Evolutionary conservation across 2,797 vertebrate species (phyloP).

Genomic region (Erpetoichthys calabaricus): DNA sequence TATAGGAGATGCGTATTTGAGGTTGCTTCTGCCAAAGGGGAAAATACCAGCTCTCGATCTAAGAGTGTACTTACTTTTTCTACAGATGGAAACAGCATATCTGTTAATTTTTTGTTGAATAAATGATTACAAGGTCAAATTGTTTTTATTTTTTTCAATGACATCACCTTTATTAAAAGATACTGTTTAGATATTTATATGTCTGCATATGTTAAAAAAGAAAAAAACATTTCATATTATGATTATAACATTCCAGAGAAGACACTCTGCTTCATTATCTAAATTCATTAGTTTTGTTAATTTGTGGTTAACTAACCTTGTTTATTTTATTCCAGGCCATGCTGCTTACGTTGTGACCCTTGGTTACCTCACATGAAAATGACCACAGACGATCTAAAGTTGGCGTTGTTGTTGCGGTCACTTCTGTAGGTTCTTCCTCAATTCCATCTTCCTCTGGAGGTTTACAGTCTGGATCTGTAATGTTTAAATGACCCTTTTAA

Average conservation of each 20-base stretch:
- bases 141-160: not conserved
- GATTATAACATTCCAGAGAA: not conserved
- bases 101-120: conserved; percentile 1
- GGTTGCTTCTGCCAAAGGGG: too few relatives aligned
- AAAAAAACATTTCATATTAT: too few relatives aligned
- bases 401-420: conserved; percentile 21
- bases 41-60: too few relatives aligned
- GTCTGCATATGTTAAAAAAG: too few relatives aligned
- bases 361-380: conserved; percentile 59
- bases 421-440: conserved; percentile 17
- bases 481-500: conserved; percentile 5
- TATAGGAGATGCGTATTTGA: too few relatives aligned
- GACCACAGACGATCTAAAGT: conserved; percentile 62
- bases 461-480: conserved; percentile 25
- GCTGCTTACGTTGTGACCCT: conserved; percentile 54
- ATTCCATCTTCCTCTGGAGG: conserved; percentile 7
- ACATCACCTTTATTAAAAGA: too few relatives aligned
- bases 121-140: not conserved
- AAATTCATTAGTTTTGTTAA: conserved; percentile 1
- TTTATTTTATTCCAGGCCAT: conserved; percentile 75
- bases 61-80: too few relatives aligned
- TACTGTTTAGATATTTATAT: too few relatives aligned
- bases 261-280: not conserved
- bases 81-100: not conserved
- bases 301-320: conserved; percentile 41